Evolutionary conservation across 37 sponge, comb jelly and placozoan genomes (phyloP), one percentile per base, ranked within the genome.

Genomic region (Halichondria panicea): DNA sequence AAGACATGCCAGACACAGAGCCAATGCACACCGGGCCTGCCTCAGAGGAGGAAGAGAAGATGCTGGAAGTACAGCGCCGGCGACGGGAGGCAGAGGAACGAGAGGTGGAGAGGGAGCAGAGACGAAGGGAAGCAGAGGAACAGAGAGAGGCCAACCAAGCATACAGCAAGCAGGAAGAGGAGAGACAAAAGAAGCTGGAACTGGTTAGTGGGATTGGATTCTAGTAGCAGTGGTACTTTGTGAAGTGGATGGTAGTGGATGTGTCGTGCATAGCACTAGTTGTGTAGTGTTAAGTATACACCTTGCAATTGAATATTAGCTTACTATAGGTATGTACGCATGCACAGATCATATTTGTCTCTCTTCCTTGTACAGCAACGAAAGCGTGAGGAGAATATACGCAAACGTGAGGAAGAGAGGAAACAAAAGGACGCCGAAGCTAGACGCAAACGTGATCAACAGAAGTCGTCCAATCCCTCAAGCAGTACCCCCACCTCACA

Each of bases 351-450:
- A n/a, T n/a, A 36, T 37, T 64, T 31, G 35, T 36, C n/a, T n/a
- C 25, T 43, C 3, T 46, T 25, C 3, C 56, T 32, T 4, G 34
- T 60, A 74, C 59, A 83, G 84, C 40, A 74, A 56, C 50, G 66
- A 24, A 73, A 68, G 27, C 63, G 69, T 24, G 84, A 83, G 41
- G 73, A 73, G 52, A 73, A 75, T 25, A 21, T 68, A 1, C 67
- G 50, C 3, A 68, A 55, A 35, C 30, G 59, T 22, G 76, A 84
- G 64, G 55, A 69, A 36, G 66, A 72, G 66, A 71, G 70, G 48
- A 68, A 75, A 66, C 79, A 62, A 33, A 75, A 53, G 46, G 89
- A 83, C 56, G 70, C 13, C 4, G 68, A 66, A 28, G 80, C 55
- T 36, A 37, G 55, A 5, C 64, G 1, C 19, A 76, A 69, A 31